Conservation (phyloP, 1,140 invertebrate species). For the Drosophila tristis region DNA sequence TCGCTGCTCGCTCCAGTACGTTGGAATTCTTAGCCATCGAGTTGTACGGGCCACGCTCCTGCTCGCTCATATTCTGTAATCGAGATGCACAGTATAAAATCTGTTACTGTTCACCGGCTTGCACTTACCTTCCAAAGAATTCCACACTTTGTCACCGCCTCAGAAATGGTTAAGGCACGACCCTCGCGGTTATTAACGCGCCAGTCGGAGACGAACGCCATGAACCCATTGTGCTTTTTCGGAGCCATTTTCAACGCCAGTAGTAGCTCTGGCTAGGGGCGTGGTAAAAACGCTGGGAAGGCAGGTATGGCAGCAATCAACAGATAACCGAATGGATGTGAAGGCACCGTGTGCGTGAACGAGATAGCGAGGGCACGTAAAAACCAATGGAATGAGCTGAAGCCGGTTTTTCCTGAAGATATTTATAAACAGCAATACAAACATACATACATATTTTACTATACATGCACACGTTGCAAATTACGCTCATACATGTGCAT, state of each 20-base stretch:
- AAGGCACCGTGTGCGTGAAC: not conserved
- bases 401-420: not conserved
- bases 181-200: slow-evolving; percentile 1
- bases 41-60: slow-evolving; percentile 51
- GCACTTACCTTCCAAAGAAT: slow-evolving; percentile 42
- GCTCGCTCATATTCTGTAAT: slow-evolving; percentile 44
- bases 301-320: not conserved
- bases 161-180: slow-evolving; percentile 1
- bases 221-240: slow-evolving; percentile 53
- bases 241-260: slow-evolving; percentile 39
- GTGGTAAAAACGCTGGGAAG: not conserved
- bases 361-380: not conserved
- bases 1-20: not conserved
- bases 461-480: not conserved
- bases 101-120: not conserved
- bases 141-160: slow-evolving; percentile 44
- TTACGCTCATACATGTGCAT: no score
- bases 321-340: slow-evolving; percentile 7
- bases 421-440: not conserved
- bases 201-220: slow-evolving; percentile 62
- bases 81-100: not conserved
- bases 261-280: not conserved
- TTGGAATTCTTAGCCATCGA: slow-evolving; percentile 37
- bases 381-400: slow-evolving; percentile 15
- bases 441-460: slow-evolving; percentile 1